Evolutionary conservation across 1,140 invertebrate genomes (phyloP).

Genomic region (Coelopa frigida): DNA sequence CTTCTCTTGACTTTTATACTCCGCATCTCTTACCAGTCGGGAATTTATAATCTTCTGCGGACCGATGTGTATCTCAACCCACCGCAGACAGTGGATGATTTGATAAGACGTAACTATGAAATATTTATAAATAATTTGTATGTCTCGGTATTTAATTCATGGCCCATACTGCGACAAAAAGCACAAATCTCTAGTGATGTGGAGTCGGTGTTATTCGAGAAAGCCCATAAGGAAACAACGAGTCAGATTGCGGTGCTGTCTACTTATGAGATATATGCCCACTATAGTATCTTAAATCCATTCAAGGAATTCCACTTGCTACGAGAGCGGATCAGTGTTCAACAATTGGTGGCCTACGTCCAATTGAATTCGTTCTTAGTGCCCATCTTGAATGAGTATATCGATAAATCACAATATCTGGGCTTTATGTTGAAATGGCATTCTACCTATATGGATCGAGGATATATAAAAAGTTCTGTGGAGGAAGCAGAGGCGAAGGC

Average conservation of each 20-base stretch:
- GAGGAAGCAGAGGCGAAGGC: too few relatives aligned
- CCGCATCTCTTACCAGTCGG: conserved; percentile 32
- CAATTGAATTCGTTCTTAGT: too few relatives aligned
- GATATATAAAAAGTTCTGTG: too few relatives aligned
- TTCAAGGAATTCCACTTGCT: too few relatives aligned
- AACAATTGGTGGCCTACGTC: too few relatives aligned
- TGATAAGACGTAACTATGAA: conserved; percentile 23
- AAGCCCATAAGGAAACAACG: conserved; percentile 17
- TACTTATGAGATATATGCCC: conserved; percentile 34
- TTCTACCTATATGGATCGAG: too few relatives aligned
- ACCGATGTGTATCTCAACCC: conserved; percentile 30
- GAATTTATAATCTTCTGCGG: conserved; percentile 33
- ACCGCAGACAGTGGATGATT: conserved; percentile 30
- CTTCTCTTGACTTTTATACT: conserved; percentile 21
- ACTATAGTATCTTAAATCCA: conserved; percentile 33
- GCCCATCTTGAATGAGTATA: too few relatives aligned
- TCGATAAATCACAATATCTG: too few relatives aligned
- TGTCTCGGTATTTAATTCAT: conserved; percentile 22
- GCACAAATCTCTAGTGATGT: conserved; percentile 19
- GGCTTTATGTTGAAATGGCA: too few relatives aligned
- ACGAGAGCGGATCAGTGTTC: too few relatives aligned
- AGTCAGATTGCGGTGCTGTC: conserved; percentile 27
- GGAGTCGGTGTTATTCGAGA: conserved; percentile 25
- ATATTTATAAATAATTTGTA: conserved; percentile 23
- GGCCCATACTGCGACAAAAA: conserved; percentile 25